These are phyloP conservation scores for Caenorhabditis briggsae DNA, from an alignment of 1,140 invertebrate genomes.

Conservation along the genomic window DNA sequence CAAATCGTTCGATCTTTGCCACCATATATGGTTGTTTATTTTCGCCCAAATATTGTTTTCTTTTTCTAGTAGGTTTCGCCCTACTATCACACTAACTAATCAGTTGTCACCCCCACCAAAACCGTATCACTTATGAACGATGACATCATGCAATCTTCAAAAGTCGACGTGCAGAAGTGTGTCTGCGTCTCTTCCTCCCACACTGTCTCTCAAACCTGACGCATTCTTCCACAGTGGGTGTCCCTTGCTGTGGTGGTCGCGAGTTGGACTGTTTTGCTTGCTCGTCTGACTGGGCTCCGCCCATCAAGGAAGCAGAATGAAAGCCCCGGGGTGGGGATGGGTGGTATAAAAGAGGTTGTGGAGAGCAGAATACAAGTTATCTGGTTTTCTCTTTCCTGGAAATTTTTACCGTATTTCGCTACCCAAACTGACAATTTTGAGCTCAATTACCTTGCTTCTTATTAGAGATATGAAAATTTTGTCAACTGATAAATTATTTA, in stretches of 20 bases:
- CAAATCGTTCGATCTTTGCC: slow-evolving; percentile 35
- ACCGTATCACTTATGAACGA: slow-evolving; percentile 5
- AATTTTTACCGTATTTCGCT: no score
- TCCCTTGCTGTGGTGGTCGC: background rate
- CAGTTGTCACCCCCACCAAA: background rate
- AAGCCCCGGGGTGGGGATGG: no score
- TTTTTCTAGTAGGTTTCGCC: background rate
- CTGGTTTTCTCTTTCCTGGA: no score
- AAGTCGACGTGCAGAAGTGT: background rate
- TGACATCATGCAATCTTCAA: slow-evolving; percentile 47
- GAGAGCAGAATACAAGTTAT: background rate
- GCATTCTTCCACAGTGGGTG: slow-evolving; percentile 4
- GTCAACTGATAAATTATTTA: no score
- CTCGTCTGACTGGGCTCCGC: background rate
- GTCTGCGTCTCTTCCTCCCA: background rate
- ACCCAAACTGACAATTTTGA: no score
- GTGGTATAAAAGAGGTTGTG: background rate
- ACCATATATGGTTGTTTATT: background rate
- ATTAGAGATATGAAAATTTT: no score
- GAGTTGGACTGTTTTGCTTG: slow-evolving; percentile 7
- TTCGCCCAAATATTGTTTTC: background rate
- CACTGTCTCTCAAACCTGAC: slow-evolving; percentile 2
- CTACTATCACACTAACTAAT: background rate
- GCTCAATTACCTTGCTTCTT: no score
- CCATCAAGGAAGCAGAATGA: background rate